Conservation (phyloP, 2,113 vertebrate species). For the Nicator chloris region DNA sequence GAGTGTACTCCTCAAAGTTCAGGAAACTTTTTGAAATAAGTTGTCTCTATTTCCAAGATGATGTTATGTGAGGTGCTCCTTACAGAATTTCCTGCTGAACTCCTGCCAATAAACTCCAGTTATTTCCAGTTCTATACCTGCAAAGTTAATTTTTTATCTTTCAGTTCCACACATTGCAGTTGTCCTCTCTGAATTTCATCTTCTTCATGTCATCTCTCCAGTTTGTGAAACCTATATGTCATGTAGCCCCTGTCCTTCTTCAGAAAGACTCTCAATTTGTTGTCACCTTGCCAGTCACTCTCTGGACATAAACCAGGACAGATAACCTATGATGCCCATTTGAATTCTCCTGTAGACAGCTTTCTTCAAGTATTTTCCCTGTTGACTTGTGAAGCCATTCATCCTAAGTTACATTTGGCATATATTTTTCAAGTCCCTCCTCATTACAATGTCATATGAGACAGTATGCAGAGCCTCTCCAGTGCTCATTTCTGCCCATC, state of each 20-base stretch:
- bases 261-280: not conserved
- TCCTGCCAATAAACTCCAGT: not conserved
- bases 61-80: not conserved
- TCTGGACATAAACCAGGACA: not conserved
- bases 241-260: not conserved
- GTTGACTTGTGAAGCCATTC: not conserved
- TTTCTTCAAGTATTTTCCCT: not conserved
- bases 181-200: not conserved
- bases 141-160: not conserved
- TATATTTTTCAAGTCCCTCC: not conserved
- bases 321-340: not conserved
- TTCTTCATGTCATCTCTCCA: not conserved
- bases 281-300: not conserved
- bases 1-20: not conserved
- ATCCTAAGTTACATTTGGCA: not conserved
- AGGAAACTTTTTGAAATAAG: not conserved
- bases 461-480: not conserved
- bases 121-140: not conserved
- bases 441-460: not conserved
- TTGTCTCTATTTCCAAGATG: not conserved
- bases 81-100: not conserved
- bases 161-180: not conserved
- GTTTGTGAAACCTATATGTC: not conserved
- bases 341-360: not conserved
- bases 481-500: not conserved